Base-by-base conservation (phyloP, 2,888 invertebrate species). In the Artemia sp. region DNA sequence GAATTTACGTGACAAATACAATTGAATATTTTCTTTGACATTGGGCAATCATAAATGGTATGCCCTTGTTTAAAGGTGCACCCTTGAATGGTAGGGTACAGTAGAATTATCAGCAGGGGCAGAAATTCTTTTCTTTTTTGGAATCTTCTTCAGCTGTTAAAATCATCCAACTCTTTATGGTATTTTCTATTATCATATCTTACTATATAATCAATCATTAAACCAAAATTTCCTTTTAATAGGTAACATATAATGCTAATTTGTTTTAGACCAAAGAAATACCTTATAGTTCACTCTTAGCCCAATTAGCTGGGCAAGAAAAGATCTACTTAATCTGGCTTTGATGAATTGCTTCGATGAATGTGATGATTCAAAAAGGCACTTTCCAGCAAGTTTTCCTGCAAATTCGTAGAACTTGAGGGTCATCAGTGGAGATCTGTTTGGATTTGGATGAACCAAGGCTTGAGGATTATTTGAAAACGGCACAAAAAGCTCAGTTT, bases 301-400 rank as follows among this genome's bases (percentile, higher is more conserved):
- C 19, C 94, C 95, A 76, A 94, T 94, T 73, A 95, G 85, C 82
- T 93, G 93, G 72, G 94, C 94, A 72, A 94, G 83, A 81, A 95
- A 95, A 64, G 92, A 92, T 70, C 94, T 82, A 64, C 92, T 89
- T 77, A 94, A 92, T 70, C 92, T 81, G 1, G 93, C 94, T 69
- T 92, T 85, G 72, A 95, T 92, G 72, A 92, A 81, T 79, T 93
- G 93, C 69, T 91, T 83, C 80, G 92, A 92, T 12, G 87, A 85
- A 71, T 91, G 90, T 6, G 93, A 89, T 72, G 91, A 91, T 81
- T 95, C 94, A 78, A 92, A 93, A 74, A 95, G 81, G 79, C 94
- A 93, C 81, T 95, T 95, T 72, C 93, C 94, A 58, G 94, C 92
- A 74, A 95, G 84, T 80, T 89, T 89, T 69, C 95, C 94, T 52